Percentiles rank a stretch among this genome's conserved stretches.
phyloP scores from a whole-genome alignment of 2,888 invertebrate genomes.

The Chirona hameri region DNA sequence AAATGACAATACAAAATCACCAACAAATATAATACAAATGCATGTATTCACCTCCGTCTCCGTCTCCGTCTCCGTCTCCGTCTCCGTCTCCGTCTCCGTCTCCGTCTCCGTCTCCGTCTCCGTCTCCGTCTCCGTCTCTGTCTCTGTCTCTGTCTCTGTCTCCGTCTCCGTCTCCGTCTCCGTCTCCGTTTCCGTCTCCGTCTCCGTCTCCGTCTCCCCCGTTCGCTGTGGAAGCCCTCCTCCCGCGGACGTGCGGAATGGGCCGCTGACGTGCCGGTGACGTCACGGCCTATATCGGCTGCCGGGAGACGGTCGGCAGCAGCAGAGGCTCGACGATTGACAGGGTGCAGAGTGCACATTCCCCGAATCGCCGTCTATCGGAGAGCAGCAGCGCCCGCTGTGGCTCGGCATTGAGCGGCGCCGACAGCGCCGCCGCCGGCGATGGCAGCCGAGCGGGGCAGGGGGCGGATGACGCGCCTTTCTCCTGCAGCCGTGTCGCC shows the following conservation, averaged over 20 bases:
- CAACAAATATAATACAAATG: no score
- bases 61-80: background rate
- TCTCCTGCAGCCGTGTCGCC: no score
- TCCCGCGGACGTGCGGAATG: background rate
- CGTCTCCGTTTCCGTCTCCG: background rate
- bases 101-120: background rate
- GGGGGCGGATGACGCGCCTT: no score
- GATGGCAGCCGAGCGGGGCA: no score
- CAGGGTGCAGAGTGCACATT: constrained; percentile 12
- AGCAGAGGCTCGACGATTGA: background rate
- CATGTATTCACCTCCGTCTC: background rate
- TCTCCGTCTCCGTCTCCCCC: background rate
- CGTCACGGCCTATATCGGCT: background rate
- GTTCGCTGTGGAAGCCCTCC: background rate
- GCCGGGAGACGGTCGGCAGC: background rate
- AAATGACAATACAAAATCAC: no score
- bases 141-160: background rate
- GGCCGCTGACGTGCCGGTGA: background rate
- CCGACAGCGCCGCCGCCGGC: no score
- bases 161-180: background rate
- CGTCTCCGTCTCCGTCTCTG: background rate
- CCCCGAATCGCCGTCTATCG: background rate
- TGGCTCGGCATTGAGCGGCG: no score
- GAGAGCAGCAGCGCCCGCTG: no score
- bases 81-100: background rate